Conservation (phyloP, 2,113 vertebrate genomes). For the Nesoenas mayeri region DNA sequence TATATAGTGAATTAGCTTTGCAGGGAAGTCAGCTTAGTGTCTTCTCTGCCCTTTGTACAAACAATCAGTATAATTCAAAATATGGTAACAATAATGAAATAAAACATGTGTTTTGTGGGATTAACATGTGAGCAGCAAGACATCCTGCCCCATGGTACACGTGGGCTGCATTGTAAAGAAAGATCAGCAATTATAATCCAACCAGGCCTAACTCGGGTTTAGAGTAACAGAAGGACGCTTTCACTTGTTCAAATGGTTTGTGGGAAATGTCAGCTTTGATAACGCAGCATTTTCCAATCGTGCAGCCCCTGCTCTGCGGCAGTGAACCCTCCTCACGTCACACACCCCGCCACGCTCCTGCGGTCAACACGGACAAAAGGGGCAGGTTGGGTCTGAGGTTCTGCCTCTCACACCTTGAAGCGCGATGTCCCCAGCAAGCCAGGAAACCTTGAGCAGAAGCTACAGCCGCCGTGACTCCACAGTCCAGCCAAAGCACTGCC, state of each 20-base stretch:
- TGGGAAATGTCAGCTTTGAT: background rate
- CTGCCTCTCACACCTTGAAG: background rate
- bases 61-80: background rate
- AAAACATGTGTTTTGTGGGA: background rate
- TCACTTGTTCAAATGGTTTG: background rate
- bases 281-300: background rate
- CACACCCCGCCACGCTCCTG: background rate
- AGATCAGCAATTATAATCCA: background rate
- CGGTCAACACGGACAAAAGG: background rate
- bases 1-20: background rate
- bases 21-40: background rate
- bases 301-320: background rate
- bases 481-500: background rate
- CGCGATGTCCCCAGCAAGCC: background rate
- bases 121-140: background rate
- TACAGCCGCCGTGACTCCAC: background rate
- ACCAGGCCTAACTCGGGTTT: background rate
- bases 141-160: background rate
- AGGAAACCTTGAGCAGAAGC: background rate
- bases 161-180: background rate
- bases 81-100: background rate
- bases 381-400: background rate
- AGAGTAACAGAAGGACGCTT: background rate
- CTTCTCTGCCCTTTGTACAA: background rate
- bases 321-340: background rate